phyloP scores from a whole-genome alignment of 2,888 invertebrate genomes.

The Hyposoter didymator region DNA sequence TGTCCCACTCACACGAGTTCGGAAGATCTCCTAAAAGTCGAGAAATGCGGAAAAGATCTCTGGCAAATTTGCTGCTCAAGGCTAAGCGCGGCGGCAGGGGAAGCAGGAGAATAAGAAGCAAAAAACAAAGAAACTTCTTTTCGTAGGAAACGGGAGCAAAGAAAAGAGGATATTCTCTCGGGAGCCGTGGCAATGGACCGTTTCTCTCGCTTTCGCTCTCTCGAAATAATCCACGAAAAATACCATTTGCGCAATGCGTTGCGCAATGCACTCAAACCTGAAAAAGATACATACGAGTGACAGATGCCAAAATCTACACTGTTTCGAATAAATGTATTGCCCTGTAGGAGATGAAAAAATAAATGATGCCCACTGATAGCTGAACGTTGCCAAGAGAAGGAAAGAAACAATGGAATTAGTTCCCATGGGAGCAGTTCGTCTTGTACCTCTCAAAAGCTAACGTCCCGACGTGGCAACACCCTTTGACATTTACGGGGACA shows the following conservation, averaged over 20 bases:
- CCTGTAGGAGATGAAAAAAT: not conserved
- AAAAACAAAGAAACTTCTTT: conserved; percentile 32
- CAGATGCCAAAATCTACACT: not conserved
- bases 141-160: not conserved
- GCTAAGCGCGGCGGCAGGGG: not conserved
- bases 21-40: not conserved
- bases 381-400: not conserved
- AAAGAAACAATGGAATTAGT: conserved; percentile 41
- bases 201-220: conserved; percentile 1
- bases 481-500: conserved; percentile 24
- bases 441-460: not conserved
- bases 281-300: conserved; percentile 12
- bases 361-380: conserved; percentile 8
- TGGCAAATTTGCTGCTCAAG: conserved; percentile 14
- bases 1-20: conserved; percentile 19
- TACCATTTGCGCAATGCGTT: conserved; percentile 8
- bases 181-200: conserved; percentile 34
- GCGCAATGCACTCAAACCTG: conserved; percentile 1
- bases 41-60: conserved; percentile 28
- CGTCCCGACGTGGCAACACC: not conserved
- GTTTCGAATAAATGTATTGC: not conserved
- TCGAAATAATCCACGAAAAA: conserved; percentile 1
- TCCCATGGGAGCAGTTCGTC: conserved; percentile 43
- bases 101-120: not conserved
- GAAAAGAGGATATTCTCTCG: conserved; percentile 38